These are phyloP conservation scores for Microplitis manilae DNA, from an alignment of 2,888 invertebrate genomes.

Conservation along the genomic window DNA sequence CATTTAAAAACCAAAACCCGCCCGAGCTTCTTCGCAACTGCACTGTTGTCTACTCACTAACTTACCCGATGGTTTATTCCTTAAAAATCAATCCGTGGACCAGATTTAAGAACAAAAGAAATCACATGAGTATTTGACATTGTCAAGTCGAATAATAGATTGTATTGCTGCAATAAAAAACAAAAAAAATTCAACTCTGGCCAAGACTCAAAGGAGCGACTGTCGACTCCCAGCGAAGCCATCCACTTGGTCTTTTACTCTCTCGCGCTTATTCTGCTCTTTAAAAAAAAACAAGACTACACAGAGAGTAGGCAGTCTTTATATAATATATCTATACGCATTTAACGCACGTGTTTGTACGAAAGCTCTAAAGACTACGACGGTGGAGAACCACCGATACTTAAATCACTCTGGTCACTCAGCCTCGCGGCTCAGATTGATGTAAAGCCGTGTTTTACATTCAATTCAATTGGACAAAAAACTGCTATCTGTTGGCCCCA, in stretches of 20 bases:
- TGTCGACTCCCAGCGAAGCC: slow-evolving; percentile 22
- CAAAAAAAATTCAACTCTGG: not conserved
- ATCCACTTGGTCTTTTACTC: not conserved
- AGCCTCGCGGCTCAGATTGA: slow-evolving; percentile 70
- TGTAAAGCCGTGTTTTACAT: slow-evolving; percentile 72
- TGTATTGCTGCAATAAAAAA: slow-evolving; percentile 22
- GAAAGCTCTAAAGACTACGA: slow-evolving; percentile 62
- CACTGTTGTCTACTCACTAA: not conserved
- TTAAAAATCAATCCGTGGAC: not conserved
- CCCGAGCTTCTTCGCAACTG: not conserved
- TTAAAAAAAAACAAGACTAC: slow-evolving; percentile 15
- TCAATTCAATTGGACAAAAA: slow-evolving; percentile 72
- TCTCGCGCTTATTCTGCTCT: not conserved
- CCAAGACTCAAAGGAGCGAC: slow-evolving; percentile 11
- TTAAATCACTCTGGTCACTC: slow-evolving; percentile 70
- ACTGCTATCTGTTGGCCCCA: slow-evolving; percentile 54
- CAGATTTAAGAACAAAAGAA: slow-evolving; percentile 9
- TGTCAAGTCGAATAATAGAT: slow-evolving; percentile 28
- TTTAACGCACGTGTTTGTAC: slow-evolving; percentile 47
- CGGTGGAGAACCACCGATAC: slow-evolving; percentile 57
- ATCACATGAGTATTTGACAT: slow-evolving; percentile 25
- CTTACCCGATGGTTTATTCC: not conserved
- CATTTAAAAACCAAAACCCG: not conserved
- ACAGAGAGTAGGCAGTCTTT: not conserved
- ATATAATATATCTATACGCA: not conserved